A percentile compares a stretch with the other conserved stretches of the same genome.
These are phyloP conservation scores for Corythoichthys intestinalis DNA, from an alignment of 2,113 vertebrate genomes.

Conservation along the genomic window DNA sequence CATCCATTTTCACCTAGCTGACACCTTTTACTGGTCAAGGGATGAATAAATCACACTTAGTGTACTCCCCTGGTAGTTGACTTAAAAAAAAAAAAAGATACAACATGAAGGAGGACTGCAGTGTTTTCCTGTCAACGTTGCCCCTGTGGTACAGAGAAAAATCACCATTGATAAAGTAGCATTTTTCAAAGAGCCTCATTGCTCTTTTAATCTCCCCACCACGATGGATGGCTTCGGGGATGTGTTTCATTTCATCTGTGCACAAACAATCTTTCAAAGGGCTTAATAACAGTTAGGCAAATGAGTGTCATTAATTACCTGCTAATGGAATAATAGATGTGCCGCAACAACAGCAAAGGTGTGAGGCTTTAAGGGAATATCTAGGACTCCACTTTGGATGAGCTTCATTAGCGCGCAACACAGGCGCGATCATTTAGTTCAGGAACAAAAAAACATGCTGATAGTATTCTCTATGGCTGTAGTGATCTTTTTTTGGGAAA, in stretches of 20 bases:
- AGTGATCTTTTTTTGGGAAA: slow-evolving; percentile 63
- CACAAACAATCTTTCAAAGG: slow-evolving; percentile 83
- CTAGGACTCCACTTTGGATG: slow-evolving; percentile 58
- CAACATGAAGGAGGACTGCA: slow-evolving; percentile 92
- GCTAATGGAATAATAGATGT: slow-evolving; percentile 88
- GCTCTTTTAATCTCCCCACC: slow-evolving; percentile 89
- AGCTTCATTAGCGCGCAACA: slow-evolving; percentile 63
- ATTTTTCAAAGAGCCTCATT: slow-evolving; percentile 94
- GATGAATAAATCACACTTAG: slow-evolving; percentile 96
- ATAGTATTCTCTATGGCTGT: slow-evolving; percentile 54
- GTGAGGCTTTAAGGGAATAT: slow-evolving; percentile 37
- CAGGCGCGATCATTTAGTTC: slow-evolving; percentile 50
- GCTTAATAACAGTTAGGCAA: slow-evolving; percentile 87
- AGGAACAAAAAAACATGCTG: slow-evolving; percentile 59
- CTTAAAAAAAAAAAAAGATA: slow-evolving; percentile 79
- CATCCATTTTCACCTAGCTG: slow-evolving; percentile 86
- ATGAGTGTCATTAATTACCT: slow-evolving; percentile 87
- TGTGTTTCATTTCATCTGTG: slow-evolving; percentile 83
- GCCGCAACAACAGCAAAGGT: slow-evolving; percentile 66
- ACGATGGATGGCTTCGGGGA: slow-evolving; percentile 85
- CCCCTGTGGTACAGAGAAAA: slow-evolving; percentile 88
- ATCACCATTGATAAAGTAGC: slow-evolving; percentile 92
- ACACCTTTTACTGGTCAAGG: slow-evolving; percentile 85
- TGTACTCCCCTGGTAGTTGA: slow-evolving; percentile 85
- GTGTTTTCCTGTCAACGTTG: slow-evolving; percentile 85